Evolutionary conservation across 1,140 invertebrate genomes (phyloP).

Genomic region (Lanistes nyassanus): DNA sequence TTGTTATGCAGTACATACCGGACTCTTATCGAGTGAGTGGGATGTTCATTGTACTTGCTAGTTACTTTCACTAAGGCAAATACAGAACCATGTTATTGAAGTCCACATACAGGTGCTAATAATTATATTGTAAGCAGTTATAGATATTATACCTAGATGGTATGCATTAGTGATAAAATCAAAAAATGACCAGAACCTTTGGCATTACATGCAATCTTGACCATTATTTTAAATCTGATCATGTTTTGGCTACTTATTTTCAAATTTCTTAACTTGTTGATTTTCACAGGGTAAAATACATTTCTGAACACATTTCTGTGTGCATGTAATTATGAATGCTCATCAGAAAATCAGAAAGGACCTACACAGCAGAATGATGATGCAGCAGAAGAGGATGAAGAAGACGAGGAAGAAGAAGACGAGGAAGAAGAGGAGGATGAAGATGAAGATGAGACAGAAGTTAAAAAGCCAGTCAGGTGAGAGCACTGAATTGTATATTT

Average conservation of each 20-base stretch:
- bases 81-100: too few species aligned
- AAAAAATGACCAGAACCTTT: too few species aligned
- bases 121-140: too few species aligned
- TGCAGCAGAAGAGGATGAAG: background rate
- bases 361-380: constrained; percentile 1
- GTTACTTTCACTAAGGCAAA: too few species aligned
- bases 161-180: too few species aligned
- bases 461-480: constrained; percentile 12
- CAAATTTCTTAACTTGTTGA: background rate
- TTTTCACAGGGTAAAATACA: background rate
- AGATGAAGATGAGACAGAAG: constrained; percentile 12
- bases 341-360: background rate
- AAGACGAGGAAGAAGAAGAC: constrained; percentile 11
- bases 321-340: background rate
- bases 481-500: background rate
- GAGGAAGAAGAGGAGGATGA: constrained; percentile 14
- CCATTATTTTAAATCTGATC: too few species aligned
- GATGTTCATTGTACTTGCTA: too few species aligned
- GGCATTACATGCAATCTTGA: background rate
- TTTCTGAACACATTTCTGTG: background rate
- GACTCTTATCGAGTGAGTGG: too few species aligned
- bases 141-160: too few species aligned
- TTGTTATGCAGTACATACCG: too few species aligned
- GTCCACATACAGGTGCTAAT: background rate
- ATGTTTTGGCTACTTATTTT: too few species aligned